Percentiles rank a stretch among this genome's conserved stretches.
phyloP scores from a whole-genome alignment of 2,113 vertebrate genomes.

The Oncorhynchus gorbuscha region DNA sequence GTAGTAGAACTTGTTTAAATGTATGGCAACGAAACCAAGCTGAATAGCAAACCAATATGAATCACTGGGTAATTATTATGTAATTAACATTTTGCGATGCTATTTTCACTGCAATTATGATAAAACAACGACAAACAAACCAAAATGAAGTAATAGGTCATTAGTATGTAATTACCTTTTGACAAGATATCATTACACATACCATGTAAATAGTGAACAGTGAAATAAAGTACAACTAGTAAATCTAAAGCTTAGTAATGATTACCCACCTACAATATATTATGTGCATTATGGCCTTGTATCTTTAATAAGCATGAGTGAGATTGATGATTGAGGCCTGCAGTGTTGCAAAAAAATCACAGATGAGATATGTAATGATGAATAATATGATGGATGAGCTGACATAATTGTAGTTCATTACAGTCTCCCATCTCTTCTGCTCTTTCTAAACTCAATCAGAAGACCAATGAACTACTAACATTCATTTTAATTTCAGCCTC shows the following conservation, averaged over 20 bases:
- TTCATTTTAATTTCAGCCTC: constrained; percentile 23
- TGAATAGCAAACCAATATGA: no score
- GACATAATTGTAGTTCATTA: constrained; percentile 1
- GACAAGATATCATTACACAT: background rate
- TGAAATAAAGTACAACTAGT: background rate
- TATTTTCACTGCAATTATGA: no score
- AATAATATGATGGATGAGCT: constrained; percentile 34
- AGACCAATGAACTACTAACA: constrained; percentile 23
- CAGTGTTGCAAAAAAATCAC: constrained; percentile 8
- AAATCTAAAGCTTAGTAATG: background rate
- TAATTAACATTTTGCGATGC: no score
- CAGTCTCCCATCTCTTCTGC: constrained; percentile 14
- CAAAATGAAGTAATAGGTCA: background rate
- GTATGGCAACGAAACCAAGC: no score
- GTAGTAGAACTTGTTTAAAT: no score
- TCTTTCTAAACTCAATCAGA: constrained; percentile 33
- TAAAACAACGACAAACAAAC: background rate
- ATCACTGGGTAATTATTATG: no score
- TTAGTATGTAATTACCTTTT: background rate
- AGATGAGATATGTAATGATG: constrained; percentile 23
- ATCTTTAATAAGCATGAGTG: constrained; percentile 13
- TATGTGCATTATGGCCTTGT: background rate
- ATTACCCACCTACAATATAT: background rate
- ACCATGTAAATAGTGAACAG: background rate
- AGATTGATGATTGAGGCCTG: constrained; percentile 30